Evolutionary conservation across 2,888 invertebrate genomes (phyloP).

Genomic region (Eugnorisma glareosa): DNA sequence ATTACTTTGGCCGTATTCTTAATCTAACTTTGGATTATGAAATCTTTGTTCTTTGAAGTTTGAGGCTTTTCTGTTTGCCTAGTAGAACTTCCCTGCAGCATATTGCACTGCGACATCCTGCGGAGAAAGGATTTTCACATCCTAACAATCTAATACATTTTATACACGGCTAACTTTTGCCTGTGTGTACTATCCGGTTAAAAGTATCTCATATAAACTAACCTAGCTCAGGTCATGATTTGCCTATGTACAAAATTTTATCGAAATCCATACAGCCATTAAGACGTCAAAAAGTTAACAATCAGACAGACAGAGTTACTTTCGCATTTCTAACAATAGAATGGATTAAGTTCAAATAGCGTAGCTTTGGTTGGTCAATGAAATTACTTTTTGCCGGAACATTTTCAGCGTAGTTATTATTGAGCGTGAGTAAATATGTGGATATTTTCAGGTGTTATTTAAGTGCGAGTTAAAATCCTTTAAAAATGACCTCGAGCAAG

Average conservation of each 20-base stretch:
- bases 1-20: slow-evolving; percentile 18
- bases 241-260: not conserved
- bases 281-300: not conserved
- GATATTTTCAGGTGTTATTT: not conserved
- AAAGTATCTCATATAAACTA: not conserved
- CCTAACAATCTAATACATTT: not conserved
- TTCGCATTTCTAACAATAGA: not conserved
- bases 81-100: slow-evolving; percentile 6
- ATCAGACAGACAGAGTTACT: not conserved
- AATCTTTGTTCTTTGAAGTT: slow-evolving; percentile 25
- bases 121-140: not conserved
- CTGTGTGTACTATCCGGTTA: not conserved
- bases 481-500: not conserved
- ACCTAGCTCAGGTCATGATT: not conserved
- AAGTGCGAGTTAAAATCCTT: not conserved
- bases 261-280: not conserved
- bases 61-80: not conserved
- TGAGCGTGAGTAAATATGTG: not conserved
- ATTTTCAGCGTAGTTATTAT: not conserved
- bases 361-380: not conserved
- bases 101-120: slow-evolving; percentile 17
- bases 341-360: not conserved
- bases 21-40: slow-evolving; percentile 30
- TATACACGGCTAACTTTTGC: not conserved
- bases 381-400: not conserved